Base-by-base conservation (phyloP, 2,888 invertebrate genomes). In the Acleris emargana region DNA sequence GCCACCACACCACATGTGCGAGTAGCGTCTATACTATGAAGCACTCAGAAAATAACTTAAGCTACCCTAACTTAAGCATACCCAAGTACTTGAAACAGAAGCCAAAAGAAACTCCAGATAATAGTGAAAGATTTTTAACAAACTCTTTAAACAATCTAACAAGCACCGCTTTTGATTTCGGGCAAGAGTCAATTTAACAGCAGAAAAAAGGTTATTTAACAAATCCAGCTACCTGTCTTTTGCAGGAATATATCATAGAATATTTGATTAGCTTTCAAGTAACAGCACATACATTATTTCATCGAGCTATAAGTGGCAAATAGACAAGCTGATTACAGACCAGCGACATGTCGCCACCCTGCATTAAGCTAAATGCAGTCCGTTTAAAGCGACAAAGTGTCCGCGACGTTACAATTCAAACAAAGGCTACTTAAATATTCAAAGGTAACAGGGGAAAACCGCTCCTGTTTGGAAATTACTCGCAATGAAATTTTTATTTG, bases 241-340 rank as follows among this genome's bases (percentile, higher is more conserved):
- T 0, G 9, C 32, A 32, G 9, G 9, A 13, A 4, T 13, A 1
- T 38, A 13, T 38, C 9, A 13, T 13, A 38, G 11, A 38, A 13
- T 38, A 13, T 38, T 38, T 38, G 13, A 38, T 13, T 4, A 38
- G 13, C 13, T 38, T 4, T 38, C 13, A 11, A 13, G 13, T 38
- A 13, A 13, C 5, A 45, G 43, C 43, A n/a, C 43, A 45, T n/a
- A 45, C 1, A 45, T 45, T 16, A 45, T 43, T 17, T 13, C 25
- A 25, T 22, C n/a, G 54, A 55, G 50, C 17, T 54, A 13, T 69
- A 73, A 75, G 70, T 75, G 72, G 70, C 76, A 69, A 72, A 72
- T 72, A 72, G 71, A 68, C 70, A 69, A 61, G 58, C 71, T 76
- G 78, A 78, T 77, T 83, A 80, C 76, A 78, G 74, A 73, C 73